A percentile compares a stretch with the other conserved stretches of the same genome.
phyloP scores from a whole-genome alignment of 2,797 vertebrate genomes.

The Galaxias olidus region DNA sequence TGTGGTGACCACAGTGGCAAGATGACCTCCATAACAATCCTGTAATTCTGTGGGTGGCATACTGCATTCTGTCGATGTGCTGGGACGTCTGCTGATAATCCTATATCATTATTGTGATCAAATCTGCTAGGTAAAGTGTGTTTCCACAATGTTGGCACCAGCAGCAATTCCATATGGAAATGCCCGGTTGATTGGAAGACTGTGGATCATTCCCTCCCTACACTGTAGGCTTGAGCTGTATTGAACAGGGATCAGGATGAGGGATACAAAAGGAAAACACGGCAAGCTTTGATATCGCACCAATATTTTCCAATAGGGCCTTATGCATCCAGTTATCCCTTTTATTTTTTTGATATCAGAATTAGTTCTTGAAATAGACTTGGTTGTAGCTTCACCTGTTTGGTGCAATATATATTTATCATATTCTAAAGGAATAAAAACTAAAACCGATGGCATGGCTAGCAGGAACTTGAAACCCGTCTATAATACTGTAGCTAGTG shows the following conservation, averaged over 20 bases:
- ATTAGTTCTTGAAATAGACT: neutral
- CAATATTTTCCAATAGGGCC: neutral
- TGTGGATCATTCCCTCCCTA: neutral
- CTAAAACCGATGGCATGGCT: conserved; percentile 29
- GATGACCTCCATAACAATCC: too few relatives aligned
- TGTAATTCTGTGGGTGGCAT: too few relatives aligned
- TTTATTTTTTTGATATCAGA: neutral
- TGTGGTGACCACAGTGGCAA: too few relatives aligned
- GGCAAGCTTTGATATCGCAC: neutral
- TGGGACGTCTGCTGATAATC: neutral
- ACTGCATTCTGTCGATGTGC: neutral
- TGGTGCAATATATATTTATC: too few relatives aligned
- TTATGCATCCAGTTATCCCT: neutral
- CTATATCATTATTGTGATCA: neutral
- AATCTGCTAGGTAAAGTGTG: neutral
- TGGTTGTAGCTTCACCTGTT: too few relatives aligned
- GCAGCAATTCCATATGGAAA: neutral
- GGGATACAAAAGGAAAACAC: neutral
- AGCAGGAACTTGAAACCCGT: conserved; percentile 30
- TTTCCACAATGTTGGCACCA: neutral
- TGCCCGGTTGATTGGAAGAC: neutral
- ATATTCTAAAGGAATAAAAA: neutral
- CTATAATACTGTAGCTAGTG: conserved; percentile 34
- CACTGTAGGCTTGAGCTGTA: neutral
- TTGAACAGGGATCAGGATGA: conserved; percentile 1